Evolutionary conservation across 2,888 invertebrate genomes (phyloP), one percentile per base, ranked within the genome.

Genomic region (Ischnus inquisitorius): DNA sequence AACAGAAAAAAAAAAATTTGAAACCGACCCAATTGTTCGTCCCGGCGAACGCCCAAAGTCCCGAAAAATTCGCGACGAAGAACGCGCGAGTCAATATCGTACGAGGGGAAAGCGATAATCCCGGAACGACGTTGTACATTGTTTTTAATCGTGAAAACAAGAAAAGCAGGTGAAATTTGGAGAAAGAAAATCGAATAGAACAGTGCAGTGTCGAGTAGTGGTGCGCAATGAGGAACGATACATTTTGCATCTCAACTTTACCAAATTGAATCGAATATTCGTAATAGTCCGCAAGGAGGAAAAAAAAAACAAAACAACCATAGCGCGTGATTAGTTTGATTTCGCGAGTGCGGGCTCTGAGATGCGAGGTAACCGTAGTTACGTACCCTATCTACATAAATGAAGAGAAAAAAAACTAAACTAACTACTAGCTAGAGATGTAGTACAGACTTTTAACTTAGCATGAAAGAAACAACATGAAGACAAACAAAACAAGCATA

Each of bases 401-500:
- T 48, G 22, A 48, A 77, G 67, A 41, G 68, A 71, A 54, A 64
- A 72, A 72, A 54, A 68, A 80, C 60, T 83, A 78, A 84, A 69
- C 62, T 77, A 68, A 79, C 57, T 62, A 83, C 69, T 84, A 84
- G 84, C 81, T 84, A 84, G 81, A 78, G 74, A 78, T 65, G 84
- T 84, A 84, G 84, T 74, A 57, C 84, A 84, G 84, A 74, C 81
- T 84, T 81, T 81, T 78, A 81, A 79, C 79, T 72, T 79, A 79
- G 79, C 39, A 51, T 75, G 78, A 62, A 67, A 19, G 19, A 34
- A 68, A 69, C 51, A 68, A 64, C 43, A 78, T 25, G 19, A 62
- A 43, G 22, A 57, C 6, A 60, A 74, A n/a, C n/a, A 41, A 68
- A 46, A 62, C 28, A 54, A 54, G 54, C 54, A 54, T 54, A 28